These are phyloP conservation scores for Mnemiopsis leidyi DNA, from an alignment of 37 sponge, comb jelly and placozoan genomes.

Conservation along the genomic window DNA sequence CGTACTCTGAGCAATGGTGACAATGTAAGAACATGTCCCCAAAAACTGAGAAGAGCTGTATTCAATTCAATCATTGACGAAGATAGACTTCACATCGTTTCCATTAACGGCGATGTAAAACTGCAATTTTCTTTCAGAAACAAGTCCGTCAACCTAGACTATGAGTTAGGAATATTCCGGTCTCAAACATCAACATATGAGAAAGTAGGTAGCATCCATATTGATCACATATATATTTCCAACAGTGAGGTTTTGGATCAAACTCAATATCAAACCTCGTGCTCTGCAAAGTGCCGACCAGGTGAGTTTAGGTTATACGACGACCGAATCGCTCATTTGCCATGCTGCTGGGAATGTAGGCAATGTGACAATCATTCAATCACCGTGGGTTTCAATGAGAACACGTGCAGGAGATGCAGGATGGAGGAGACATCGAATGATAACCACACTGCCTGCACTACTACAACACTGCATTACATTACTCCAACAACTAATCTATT, in stretches of 20 bases:
- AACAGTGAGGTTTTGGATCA: background rate
- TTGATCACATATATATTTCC: background rate
- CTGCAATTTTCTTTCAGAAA: background rate
- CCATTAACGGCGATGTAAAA: background rate
- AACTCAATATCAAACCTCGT: background rate
- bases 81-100: background rate
- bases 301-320: background rate
- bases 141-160: background rate
- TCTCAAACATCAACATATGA: background rate
- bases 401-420: background rate
- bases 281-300: background rate
- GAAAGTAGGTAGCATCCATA: background rate
- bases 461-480: background rate
- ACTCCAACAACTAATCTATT: background rate
- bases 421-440: background rate
- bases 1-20: background rate
- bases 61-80: background rate
- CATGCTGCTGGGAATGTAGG: constrained; percentile 33
- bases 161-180: background rate
- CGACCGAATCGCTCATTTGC: background rate
- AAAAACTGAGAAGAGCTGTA: background rate
- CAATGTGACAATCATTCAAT: background rate
- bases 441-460: background rate
- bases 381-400: background rate
- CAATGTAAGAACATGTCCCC: background rate